Base-by-base conservation (phyloP, 2,797 vertebrate genomes). In the Enteromius thamalakanensis region DNA sequence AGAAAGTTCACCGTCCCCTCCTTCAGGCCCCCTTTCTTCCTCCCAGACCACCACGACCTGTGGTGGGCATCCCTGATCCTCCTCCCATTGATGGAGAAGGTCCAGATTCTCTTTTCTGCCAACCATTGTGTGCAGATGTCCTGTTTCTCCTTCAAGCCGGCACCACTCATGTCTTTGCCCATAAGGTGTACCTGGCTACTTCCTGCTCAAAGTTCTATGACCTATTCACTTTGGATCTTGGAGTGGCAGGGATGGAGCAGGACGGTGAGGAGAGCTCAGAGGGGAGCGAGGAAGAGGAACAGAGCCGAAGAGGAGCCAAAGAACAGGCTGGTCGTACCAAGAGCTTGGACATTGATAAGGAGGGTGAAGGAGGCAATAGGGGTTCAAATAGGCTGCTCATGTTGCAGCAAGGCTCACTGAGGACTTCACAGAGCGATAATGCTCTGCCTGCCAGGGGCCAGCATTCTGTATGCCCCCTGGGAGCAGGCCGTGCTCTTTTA, bases 201-300 rank as follows among this genome's bases (percentile, higher is more conserved):
- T 96, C 96, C 74, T 98, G 96, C 90, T 97, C 96, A 78, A 97
- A 96, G 86, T 98, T 98, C 92, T 96, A 97, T 0, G 96, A 97
- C 91, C 95, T 97, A 75, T 97, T 97, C 90, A 93, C 91, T 4
- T 90, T 97, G 75, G 95, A 95, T 86, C 92, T 92, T 1, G 91
- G 91, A 19, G 88, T 85, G 0, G 76, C 26, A 4, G 85, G 84
- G 4, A 47, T 58, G 40, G 92, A 90, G 58, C 83, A 83, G 62
- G 91, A 93, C 11, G 86, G 15, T 62, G 92, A 88, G 32, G 91
- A 90, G 75, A 90, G 86, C 71, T 21, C 86, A 14, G 93, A 93
- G 81, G 91, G 82, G 2, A 91, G 83, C 0, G 93, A 95, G 76
- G 93, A 94, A 83, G 94, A 95, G 4, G 94, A 95, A 87, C 92